Conservation (phyloP, 2,888 invertebrate genomes). For the Strigamia transsilvanica region DNA sequence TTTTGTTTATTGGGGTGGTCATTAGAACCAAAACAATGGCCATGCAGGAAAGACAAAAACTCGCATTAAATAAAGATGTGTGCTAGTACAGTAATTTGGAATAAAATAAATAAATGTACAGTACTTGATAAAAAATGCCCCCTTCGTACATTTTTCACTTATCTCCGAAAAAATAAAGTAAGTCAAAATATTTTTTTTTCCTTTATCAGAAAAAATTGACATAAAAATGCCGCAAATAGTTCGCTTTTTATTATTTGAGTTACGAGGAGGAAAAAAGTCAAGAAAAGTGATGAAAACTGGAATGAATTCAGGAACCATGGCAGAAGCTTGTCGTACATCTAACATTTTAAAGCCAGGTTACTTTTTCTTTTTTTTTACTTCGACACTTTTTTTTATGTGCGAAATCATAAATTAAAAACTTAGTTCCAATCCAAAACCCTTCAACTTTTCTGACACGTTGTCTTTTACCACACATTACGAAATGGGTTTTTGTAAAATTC, state of each 20-base stretch:
- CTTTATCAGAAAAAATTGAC: background rate
- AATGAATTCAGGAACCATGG: slow-evolving; percentile 7
- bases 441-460: slow-evolving; percentile 20
- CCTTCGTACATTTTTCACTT: background rate
- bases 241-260: slow-evolving; percentile 9
- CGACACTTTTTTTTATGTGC: background rate
- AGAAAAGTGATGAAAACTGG: slow-evolving; percentile 8
- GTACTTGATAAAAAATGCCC: background rate
- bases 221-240: slow-evolving; percentile 11
- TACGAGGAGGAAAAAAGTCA: background rate
- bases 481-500: slow-evolving; percentile 3
- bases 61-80: too few species aligned
- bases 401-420: slow-evolving; percentile 20
- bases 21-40: too few species aligned
- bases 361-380: background rate
- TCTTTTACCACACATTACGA: background rate
- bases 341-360: slow-evolving; percentile 16
- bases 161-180: background rate
- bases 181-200: background rate
- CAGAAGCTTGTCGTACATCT: slow-evolving; percentile 6
- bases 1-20: too few species aligned
- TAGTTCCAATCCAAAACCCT: slow-evolving; percentile 14
- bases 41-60: too few species aligned
- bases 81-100: background rate
- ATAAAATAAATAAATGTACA: too few species aligned